Evolutionary conservation across 1,140 invertebrate genomes (phyloP), one percentile per base, ranked within the genome.

Genomic region (Carposina sasakii): DNA sequence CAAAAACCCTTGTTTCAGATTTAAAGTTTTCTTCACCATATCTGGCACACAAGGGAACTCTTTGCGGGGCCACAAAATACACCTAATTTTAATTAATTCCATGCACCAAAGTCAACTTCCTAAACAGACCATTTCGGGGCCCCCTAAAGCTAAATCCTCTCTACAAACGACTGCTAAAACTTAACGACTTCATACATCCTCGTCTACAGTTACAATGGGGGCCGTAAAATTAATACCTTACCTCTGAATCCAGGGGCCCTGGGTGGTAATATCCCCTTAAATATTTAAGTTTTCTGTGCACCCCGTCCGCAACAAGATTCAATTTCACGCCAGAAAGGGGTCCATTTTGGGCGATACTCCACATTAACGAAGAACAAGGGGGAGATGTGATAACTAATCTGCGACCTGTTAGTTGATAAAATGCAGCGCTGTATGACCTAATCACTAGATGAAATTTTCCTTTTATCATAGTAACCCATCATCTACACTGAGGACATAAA

Each of bases 261-360:
- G 54, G 65, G 70, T 74, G 68, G 70, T 78, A 69, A 67, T 70
- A 59, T 46, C 56, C 69, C 67, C 67, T 76, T 72, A 79, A 83
- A 83, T 83, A 83, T 81, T 83, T 79, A 79, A 83, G 79, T 78
- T 79, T 77, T 71, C 68, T 60, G 57, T 66, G 57, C 69, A 67
- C 76, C 77, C 67, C 63, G 57, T 50, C 76, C 74, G 68, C 70
- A 79, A 81, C 79, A 83, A 72, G 77, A 83, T 83, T 83, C 79
- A 83, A 83, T 83, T 81, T 83, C 74, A 83, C 74, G 74, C 76
- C 68, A 64, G 71, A 75, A 77, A 78, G 72, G 75, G 76, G 66
- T 76, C 65, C 63, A 57, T 62, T 75, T 70, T 68, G 57, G 70
- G 43, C 63, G 69, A 70, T 74, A 71, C 64, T 62, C 67, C n/a